phyloP scores from a whole-genome alignment of 30 jellyfish, hydroid and myxozoan species.

The Aurelia coerulea region DNA sequence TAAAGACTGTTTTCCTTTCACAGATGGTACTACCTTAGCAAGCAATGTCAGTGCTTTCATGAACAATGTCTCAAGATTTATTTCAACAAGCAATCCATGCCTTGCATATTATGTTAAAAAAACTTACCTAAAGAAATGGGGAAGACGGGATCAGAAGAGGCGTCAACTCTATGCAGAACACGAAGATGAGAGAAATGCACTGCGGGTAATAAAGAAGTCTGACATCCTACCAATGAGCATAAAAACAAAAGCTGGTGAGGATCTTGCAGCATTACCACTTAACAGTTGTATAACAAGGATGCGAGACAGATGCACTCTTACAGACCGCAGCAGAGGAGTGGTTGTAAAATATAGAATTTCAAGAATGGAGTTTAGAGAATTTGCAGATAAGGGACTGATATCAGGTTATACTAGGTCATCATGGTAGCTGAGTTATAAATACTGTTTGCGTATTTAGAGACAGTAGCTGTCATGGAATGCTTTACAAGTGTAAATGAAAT shows the following conservation, averaged over 20 bases:
- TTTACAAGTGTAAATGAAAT: neutral
- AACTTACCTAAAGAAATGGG: slow-evolving; percentile 91
- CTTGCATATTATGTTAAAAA: slow-evolving; percentile 74
- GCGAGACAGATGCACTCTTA: slow-evolving; percentile 88
- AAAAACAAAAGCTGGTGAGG: slow-evolving; percentile 91
- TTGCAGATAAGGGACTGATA: slow-evolving; percentile 92
- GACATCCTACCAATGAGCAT: slow-evolving; percentile 83
- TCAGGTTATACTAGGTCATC: slow-evolving; percentile 88
- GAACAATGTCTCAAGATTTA: neutral
- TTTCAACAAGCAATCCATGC: slow-evolving; percentile 52
- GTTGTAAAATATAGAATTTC: slow-evolving; percentile 86
- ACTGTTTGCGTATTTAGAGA: neutral
- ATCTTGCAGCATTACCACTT: slow-evolving; percentile 69
- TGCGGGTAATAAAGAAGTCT: slow-evolving; percentile 76
- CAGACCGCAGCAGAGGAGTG: slow-evolving; percentile 86
- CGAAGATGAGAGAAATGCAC: slow-evolving; percentile 79
- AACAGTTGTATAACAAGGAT: slow-evolving; percentile 84
- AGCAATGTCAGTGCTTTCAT: neutral
- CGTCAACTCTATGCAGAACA: slow-evolving; percentile 81
- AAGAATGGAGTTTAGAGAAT: slow-evolving; percentile 87
- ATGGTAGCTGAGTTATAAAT: slow-evolving; percentile 59
- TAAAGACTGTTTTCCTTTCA: neutral
- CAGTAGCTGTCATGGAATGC: neutral
- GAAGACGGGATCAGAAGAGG: slow-evolving; percentile 95
- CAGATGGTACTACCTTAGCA: neutral